Evolutionary conservation across 2,888 invertebrate species (phyloP).

Genomic region (Pristionchus fissidentatus): DNA sequence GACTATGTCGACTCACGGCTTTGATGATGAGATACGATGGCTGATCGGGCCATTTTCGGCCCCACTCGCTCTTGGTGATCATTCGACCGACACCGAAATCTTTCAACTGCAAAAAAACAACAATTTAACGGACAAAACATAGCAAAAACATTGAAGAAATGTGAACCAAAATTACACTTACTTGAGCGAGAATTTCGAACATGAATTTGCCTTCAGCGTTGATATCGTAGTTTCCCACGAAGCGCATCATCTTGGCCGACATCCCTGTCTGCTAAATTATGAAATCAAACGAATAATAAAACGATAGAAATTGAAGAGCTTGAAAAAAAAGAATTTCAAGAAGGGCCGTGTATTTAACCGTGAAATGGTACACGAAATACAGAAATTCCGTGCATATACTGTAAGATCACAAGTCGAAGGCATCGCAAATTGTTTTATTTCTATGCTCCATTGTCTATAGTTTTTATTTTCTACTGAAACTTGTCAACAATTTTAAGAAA

Average conservation of each 20-base stretch:
- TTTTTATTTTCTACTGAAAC: not conserved
- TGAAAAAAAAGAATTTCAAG: not conserved
- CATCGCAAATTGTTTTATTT: not conserved
- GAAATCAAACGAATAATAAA: not conserved
- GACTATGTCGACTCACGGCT: slow-evolving; percentile 61
- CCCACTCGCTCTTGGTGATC: slow-evolving; percentile 73
- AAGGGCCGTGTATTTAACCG: not conserved
- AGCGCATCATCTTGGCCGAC: slow-evolving; percentile 61
- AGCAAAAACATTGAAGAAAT: not conserved
- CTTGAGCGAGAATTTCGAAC: slow-evolving; percentile 74
- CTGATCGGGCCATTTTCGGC: slow-evolving; percentile 73
- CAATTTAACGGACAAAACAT: slow-evolving; percentile 20
- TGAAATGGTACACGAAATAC: not conserved
- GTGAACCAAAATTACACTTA: slow-evolving; percentile 47
- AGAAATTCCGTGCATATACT: not conserved
- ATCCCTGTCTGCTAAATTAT: slow-evolving; percentile 31
- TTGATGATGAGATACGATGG: slow-evolving; percentile 71
- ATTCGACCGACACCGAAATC: slow-evolving; percentile 74
- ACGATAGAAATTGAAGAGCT: not conserved
- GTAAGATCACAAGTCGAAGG: not conserved
- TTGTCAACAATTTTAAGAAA: not conserved
- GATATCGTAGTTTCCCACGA: slow-evolving; percentile 72
- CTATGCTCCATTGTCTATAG: not conserved
- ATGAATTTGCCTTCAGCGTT: slow-evolving; percentile 73
- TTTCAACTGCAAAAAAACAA: slow-evolving; percentile 54